Evolutionary conservation across 2,797 vertebrate species (phyloP).

Genomic region (Phalloptychus januarius): DNA sequence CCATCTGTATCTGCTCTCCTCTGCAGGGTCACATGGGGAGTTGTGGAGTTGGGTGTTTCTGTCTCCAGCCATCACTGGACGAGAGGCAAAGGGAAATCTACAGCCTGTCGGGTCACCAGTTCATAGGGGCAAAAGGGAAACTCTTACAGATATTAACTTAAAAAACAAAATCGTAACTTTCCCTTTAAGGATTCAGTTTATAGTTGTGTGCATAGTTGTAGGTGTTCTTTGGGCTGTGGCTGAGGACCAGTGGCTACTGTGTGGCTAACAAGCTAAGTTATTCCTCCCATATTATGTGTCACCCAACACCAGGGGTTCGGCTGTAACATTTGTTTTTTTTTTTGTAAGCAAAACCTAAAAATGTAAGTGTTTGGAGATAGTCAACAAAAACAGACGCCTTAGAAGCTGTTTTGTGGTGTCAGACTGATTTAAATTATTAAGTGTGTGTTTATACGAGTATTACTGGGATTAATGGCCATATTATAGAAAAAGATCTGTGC

Average conservation of each 20-base stretch:
- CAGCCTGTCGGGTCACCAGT: not conserved
- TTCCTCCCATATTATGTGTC: conserved; percentile 31
- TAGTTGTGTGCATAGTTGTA: no score
- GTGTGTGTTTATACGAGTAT: not conserved
- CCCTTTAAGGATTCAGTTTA: conserved; percentile 16
- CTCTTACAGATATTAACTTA: not conserved
- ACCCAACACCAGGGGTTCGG: conserved; percentile 25
- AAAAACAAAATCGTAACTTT: not conserved
- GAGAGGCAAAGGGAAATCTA: not conserved
- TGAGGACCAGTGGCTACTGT: conserved; percentile 53
- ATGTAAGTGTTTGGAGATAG: conserved; percentile 45
- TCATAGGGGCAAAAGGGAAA: not conserved
- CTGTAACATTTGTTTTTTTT: conserved; percentile 19
- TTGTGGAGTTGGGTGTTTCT: not conserved
- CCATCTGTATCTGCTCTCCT: not conserved
- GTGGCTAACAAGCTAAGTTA: conserved; percentile 23
- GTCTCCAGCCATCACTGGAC: not conserved
- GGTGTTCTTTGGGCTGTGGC: conserved; percentile 45
- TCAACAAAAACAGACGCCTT: not conserved
- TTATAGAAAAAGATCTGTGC: conserved; percentile 60
- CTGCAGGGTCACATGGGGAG: not conserved
- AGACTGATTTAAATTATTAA: not conserved
- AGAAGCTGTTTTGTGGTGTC: not conserved
- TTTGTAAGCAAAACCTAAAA: conserved; percentile 42
- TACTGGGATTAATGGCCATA: conserved; percentile 59